Base-by-base conservation (phyloP, 2,888 invertebrate genomes). In the Drosophila siamana region DNA sequence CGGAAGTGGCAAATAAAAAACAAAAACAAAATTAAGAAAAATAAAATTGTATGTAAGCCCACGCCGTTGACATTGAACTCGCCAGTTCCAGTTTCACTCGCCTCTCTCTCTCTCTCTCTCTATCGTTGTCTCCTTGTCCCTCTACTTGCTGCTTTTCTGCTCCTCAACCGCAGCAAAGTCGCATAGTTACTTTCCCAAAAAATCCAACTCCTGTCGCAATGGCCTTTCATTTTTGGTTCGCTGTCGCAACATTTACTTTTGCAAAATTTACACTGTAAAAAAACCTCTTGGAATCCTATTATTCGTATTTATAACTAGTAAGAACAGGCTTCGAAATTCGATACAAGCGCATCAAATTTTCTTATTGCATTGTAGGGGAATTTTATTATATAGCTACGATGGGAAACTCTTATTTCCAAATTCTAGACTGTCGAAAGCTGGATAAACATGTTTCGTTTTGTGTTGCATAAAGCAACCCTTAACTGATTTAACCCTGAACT, bases 51-150 rank as follows among this genome's bases (percentile, higher is more conserved):
- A 9, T 54, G 46, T 81, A 55, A 47, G 73, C 74, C 79, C 86
- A 79, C 79, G 64, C 65, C 48, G 80, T 83, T 83, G 87, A 87
- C 87, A 83, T 83, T 83, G 83, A 83, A 83, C 87, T 84, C 80
- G 43, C 43, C 52, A 76, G 43, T 61, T 61, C 61, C 63, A 71
- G 52, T 60, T 76, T 51, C 74, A 71, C 66, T 57, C 50, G 57
- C 61, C 64, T 56, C 54, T 26, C 60, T 22, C 38, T 43, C 50
- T n/a, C n/a, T n/a, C n/a, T n/a, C n/a, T n/a, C n/a, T n/a, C 19
- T 19, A 3, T 19, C 30, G 4, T 13, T 48, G n/a, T 30, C 16
- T 16, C 26, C 33, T 38, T 40, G 8, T 11, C 40, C 13, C 61
- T 19, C 36, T 22, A 13, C 19, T 13, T 46, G 50, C 56, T 52